Evolutionary conservation across 2,797 vertebrate genomes (phyloP).

Genomic region (Alcedo atthis): DNA sequence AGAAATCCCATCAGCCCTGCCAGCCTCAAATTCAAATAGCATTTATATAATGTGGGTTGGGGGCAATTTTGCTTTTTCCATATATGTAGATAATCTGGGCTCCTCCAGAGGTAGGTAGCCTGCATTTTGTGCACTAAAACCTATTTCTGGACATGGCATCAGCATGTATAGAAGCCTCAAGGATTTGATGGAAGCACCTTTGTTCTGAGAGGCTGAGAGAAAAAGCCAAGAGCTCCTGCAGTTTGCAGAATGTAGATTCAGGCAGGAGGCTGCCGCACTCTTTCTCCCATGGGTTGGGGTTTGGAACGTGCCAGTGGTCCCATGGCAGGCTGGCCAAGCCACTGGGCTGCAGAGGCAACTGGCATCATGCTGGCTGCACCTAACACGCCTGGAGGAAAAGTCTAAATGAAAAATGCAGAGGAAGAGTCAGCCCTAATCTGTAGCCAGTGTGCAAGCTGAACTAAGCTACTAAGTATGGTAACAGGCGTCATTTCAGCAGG

Average conservation of each 20-base stretch:
- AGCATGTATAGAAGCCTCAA: background rate
- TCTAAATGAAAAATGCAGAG: background rate
- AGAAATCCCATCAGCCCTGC: background rate
- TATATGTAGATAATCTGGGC: background rate
- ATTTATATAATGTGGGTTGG: accelerated
- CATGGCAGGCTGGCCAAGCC: background rate
- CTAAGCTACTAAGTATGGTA: slow-evolving; percentile 45
- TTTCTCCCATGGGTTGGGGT: background rate
- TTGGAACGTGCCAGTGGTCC: accelerated
- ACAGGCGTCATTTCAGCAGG: background rate
- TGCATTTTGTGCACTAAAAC: background rate
- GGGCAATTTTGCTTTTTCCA: background rate
- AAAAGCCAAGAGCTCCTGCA: background rate
- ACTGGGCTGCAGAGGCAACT: background rate
- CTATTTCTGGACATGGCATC: background rate
- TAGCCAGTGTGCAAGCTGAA: slow-evolving; percentile 5
- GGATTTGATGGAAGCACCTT: background rate
- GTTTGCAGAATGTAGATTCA: background rate
- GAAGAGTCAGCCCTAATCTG: background rate
- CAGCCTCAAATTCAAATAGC: background rate
- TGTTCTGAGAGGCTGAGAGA: background rate
- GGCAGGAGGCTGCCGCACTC: background rate
- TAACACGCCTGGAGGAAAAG: background rate
- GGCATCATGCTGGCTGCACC: background rate
- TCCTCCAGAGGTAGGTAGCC: background rate